phyloP scores from a whole-genome alignment of 2,113 vertebrate genomes.

The Tyrannus savana region DNA sequence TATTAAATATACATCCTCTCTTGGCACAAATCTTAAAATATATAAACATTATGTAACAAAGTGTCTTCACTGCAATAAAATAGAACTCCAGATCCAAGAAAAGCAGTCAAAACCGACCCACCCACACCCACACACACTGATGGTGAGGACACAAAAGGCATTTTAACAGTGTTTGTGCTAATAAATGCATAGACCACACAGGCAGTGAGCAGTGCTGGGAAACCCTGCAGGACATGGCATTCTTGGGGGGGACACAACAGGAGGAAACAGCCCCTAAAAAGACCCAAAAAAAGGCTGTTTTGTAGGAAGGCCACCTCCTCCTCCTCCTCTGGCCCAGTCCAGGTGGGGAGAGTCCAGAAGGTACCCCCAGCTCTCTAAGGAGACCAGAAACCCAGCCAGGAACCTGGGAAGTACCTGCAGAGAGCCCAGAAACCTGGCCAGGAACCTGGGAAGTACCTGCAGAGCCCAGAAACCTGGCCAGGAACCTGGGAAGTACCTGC shows the following conservation, averaged over 20 bases:
- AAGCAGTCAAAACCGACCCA: neutral
- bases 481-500: neutral
- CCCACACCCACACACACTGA: neutral
- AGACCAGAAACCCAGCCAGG: neutral
- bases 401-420: neutral
- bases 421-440: neutral
- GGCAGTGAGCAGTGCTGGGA: neutral
- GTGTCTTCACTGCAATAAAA: constrained; percentile 77
- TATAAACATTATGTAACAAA: constrained; percentile 79
- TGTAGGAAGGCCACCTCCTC: neutral
- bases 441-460: neutral
- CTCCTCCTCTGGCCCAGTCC: neutral
- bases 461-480: neutral
- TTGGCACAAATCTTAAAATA: constrained; percentile 81
- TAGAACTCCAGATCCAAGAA: constrained; percentile 64
- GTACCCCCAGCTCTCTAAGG: rapidly evolving
- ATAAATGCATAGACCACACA: constrained; percentile 23
- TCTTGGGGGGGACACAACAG: rapidly evolving
- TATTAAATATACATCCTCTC: constrained; percentile 81
- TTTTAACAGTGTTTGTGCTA: constrained; percentile 13
- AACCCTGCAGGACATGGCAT: neutral
- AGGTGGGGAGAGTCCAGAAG: neutral
- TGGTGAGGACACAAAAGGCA: constrained; percentile 39
- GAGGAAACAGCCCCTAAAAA: neutral
- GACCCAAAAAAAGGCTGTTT: neutral